Evolutionary conservation across 2,113 vertebrate species (phyloP).

Genomic region (Grantiella picta): DNA sequence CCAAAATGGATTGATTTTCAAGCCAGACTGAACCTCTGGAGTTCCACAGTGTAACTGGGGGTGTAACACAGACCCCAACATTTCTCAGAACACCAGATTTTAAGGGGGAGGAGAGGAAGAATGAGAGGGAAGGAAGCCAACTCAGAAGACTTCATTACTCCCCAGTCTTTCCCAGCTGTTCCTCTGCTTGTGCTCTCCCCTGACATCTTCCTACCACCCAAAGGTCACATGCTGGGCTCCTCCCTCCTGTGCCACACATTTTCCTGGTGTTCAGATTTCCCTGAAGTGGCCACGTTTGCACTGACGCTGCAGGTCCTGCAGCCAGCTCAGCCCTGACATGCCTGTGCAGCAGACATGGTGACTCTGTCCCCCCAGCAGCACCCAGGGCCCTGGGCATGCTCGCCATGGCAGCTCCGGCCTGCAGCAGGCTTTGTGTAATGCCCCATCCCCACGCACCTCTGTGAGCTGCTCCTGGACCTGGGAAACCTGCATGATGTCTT

Average conservation of each 20-base stretch:
- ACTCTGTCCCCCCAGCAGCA: neutral
- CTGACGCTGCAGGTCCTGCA: neutral
- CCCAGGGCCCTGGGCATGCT: neutral
- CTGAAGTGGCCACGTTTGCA: neutral
- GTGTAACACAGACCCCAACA: fast-evolving
- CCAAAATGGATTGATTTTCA: neutral
- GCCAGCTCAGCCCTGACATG: neutral
- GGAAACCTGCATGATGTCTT: neutral
- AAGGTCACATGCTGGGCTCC: neutral
- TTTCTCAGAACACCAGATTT: neutral
- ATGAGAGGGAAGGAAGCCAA: neutral
- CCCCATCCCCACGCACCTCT: fast-evolving
- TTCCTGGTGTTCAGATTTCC: neutral
- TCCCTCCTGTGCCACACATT: neutral
- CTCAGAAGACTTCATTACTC: neutral
- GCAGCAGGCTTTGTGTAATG: fast-evolving
- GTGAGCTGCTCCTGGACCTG: neutral
- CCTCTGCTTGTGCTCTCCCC: neutral
- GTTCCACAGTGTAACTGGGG: neutral
- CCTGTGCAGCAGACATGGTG: neutral
- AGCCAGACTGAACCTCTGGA: neutral
- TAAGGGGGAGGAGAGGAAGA: neutral
- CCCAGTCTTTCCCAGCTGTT: neutral
- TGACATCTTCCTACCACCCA: neutral
- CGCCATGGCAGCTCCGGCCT: fast-evolving